Conservation (phyloP, 2,113 vertebrate genomes). For the Misgurnus anguillicaudatus region DNA sequence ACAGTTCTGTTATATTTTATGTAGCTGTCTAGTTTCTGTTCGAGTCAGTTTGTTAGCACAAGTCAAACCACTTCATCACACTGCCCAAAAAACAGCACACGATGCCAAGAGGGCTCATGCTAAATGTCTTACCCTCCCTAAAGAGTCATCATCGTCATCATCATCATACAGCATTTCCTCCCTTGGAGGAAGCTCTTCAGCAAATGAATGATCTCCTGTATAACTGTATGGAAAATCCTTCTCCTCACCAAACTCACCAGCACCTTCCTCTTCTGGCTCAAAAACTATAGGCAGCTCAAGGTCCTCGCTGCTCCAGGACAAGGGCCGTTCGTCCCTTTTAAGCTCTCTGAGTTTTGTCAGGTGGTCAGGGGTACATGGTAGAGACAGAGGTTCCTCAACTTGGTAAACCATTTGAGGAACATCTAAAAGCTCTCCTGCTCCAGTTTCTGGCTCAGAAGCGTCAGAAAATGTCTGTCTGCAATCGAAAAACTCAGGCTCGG, state of each 20-base stretch:
- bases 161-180: conserved; percentile 68
- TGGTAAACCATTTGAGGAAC: conserved; percentile 45
- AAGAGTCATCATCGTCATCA: conserved; percentile 73
- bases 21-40: no score
- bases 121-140: conserved; percentile 83
- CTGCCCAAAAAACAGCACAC: conserved; percentile 51
- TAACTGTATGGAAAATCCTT: conserved; percentile 69
- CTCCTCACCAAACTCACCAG: conserved; percentile 50
- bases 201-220: conserved; percentile 63
- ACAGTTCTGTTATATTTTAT: no score
- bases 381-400: conserved; percentile 63
- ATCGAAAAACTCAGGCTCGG: conserved; percentile 73
- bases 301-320: conserved; percentile 67
- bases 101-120: conserved; percentile 60
- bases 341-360: conserved; percentile 27
- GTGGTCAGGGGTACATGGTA: conserved; percentile 55
- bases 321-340: conserved; percentile 51
- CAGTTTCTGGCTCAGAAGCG: conserved; percentile 58
- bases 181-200: conserved; percentile 75
- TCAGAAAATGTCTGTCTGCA: conserved; percentile 68
- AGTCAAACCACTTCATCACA: conserved; percentile 27
- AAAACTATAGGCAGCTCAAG: conserved; percentile 74
- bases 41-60: conserved; percentile 20
- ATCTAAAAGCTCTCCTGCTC: conserved; percentile 22
- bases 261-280: conserved; percentile 73